A percentile compares a stretch with the other conserved stretches of the same genome.
Conservation (phyloP, 2,113 vertebrate genomes). For the Cyanoderma ruficeps region DNA sequence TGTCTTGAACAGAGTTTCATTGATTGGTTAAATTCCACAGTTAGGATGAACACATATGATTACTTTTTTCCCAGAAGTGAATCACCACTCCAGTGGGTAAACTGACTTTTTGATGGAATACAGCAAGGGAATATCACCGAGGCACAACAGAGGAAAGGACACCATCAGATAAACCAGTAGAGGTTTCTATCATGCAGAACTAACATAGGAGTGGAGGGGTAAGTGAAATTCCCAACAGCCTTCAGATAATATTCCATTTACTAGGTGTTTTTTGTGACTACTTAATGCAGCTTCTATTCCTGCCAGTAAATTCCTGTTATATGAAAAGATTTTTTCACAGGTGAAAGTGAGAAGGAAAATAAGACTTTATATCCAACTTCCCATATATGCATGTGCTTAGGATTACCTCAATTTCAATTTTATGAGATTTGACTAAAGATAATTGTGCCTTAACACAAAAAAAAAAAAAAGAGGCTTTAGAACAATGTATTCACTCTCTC, state of each 20-base stretch:
- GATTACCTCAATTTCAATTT: not conserved
- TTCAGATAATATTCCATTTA: slow-evolving; percentile 18
- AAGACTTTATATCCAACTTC: not conserved
- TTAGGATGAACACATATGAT: not conserved
- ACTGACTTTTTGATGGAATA: not conserved
- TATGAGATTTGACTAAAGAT: not conserved
- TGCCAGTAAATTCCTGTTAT: not conserved
- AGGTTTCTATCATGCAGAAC: not conserved
- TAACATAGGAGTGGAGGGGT: not conserved
- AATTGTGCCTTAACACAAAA: not conserved
- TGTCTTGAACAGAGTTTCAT: not conserved
- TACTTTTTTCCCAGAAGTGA: not conserved
- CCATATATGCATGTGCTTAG: not conserved
- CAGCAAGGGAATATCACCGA: not conserved
- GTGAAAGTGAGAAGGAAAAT: not conserved
- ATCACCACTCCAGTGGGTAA: not conserved
- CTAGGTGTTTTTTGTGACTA: not conserved
- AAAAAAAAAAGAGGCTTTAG: not conserved
- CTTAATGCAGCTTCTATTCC: slow-evolving; percentile 1
- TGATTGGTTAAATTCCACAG: not conserved
- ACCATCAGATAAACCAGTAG: not conserved
- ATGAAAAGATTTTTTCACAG: not conserved
- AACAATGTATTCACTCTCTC: not conserved
- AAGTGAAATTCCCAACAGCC: not conserved
- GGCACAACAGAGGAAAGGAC: not conserved